Base-by-base conservation (phyloP, 2,113 vertebrate genomes). In the Megaleporinus macrocephalus region DNA sequence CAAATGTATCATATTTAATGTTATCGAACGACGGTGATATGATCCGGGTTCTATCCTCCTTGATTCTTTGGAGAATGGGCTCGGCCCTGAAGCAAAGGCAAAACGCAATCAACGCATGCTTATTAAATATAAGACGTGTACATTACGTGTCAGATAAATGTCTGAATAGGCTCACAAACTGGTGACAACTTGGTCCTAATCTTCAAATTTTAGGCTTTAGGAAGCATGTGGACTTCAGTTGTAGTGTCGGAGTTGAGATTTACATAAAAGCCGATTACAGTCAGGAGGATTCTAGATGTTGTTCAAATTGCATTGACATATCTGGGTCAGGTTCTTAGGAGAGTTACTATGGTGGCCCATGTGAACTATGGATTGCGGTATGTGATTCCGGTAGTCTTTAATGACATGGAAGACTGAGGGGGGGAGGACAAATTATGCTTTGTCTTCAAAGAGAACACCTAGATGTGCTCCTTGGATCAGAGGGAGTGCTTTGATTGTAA, bases 11-110 rank as follows among this genome's bases (percentile, higher is more conserved):
- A 18, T 98, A 99, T 83, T 99, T 98, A 88, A 99, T 99, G 90
- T 99, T 99, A 89, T 99, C 98, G 10, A 99, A 99, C 0, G 97
- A 98, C 0, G 97, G 97, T 0, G 97, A 99, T 89, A 99, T 96
- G 1, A 99, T 95, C 78, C 96, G 94, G 1, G 95, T 99, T 87
- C 96, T 93, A 91, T 99, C 96, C 88, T 99, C 97, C 88, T 98
- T 94, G 89, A 99, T 99, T 84, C 97, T 95, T 62, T 93, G 92
- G 55, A 99, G 96, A 55, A 98, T 94, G 0, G 98, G 98, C 89
- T 99, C 98, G 26, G 97, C 97, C 98, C 98, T 99, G 83, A 33
- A 80, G 84, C 89, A 49, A 5, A 81, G 30, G 82, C 2, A 88
- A 41, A 65, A 44, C 24, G 29, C 29, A 73, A 20, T 61, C 22